A percentile compares a stretch with the other conserved stretches of the same genome.
phyloP scores from a whole-genome alignment of 2,888 invertebrate genomes.

The Torymus texanus region DNA sequence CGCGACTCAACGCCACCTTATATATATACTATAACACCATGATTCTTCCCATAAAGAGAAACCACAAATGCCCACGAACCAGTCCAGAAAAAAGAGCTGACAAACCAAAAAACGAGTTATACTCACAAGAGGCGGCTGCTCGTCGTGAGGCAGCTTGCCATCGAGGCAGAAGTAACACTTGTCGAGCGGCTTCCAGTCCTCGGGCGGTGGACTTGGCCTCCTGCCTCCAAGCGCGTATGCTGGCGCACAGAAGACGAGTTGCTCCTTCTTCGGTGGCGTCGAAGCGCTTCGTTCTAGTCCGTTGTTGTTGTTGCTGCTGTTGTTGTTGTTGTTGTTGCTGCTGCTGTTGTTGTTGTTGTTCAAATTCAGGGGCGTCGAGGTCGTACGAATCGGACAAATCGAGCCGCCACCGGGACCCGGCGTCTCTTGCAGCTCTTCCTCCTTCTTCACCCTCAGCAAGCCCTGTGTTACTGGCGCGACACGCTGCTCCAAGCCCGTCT shows the following conservation, averaged over 20 bases:
- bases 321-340: slow-evolving; percentile 38
- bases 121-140: slow-evolving; percentile 79
- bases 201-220: slow-evolving; percentile 72
- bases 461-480: slow-evolving; percentile 70
- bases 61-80: no score
- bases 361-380: slow-evolving; percentile 51
- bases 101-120: no score
- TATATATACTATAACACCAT: no score
- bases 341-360: slow-evolving; percentile 53
- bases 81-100: not conserved
- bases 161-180: slow-evolving; percentile 91
- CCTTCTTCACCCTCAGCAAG: slow-evolving; percentile 73
- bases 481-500: slow-evolving; percentile 67
- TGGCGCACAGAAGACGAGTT: slow-evolving; percentile 61
- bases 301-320: slow-evolving; percentile 55
- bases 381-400: slow-evolving; percentile 51
- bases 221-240: slow-evolving; percentile 65
- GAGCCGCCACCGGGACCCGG: slow-evolving; percentile 61
- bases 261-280: slow-evolving; percentile 62
- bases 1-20: no score
- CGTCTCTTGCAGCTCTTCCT: slow-evolving; percentile 72
- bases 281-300: slow-evolving; percentile 56
- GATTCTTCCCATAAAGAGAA: no score
- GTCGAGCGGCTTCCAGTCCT: slow-evolving; percentile 88
- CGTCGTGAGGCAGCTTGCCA: slow-evolving; percentile 81